These are phyloP conservation scores for Spizaetus ornatus DNA, from an alignment of 2,113 vertebrate species.

Conservation along the genomic window DNA sequence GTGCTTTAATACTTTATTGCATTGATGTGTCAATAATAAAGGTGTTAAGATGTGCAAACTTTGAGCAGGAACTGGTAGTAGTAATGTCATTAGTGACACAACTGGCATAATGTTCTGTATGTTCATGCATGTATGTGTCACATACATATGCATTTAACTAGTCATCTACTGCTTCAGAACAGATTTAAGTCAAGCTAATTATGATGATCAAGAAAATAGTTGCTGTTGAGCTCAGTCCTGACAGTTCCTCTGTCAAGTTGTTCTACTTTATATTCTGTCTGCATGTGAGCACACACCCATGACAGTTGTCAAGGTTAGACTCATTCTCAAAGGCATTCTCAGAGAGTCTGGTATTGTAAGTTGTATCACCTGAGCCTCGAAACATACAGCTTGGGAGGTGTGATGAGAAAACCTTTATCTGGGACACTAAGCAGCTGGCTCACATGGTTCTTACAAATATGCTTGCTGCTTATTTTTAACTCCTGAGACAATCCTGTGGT, in stretches of 20 bases:
- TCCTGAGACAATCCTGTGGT: not conserved
- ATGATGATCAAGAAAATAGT: not conserved
- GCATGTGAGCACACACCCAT: not conserved
- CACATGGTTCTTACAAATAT: not conserved
- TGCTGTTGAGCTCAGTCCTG: not conserved
- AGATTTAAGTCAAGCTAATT: not conserved
- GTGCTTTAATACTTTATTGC: not conserved
- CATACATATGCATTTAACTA: not conserved
- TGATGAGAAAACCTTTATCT: not conserved
- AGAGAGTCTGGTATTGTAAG: not conserved
- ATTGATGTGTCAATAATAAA: not conserved
- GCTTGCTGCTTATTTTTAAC: not conserved
- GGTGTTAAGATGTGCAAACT: not conserved
- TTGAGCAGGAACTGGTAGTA: not conserved
- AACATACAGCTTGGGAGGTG: not conserved
- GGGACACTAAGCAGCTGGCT: not conserved
- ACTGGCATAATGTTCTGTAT: not conserved
- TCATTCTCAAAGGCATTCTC: not conserved
- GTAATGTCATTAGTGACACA: not conserved
- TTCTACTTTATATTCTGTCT: not conserved
- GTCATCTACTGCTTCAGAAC: not conserved
- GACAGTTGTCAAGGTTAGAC: not conserved
- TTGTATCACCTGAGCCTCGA: not conserved
- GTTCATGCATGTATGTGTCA: not conserved
- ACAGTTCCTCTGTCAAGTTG: not conserved